Evolutionary conservation across 2,888 invertebrate genomes (phyloP).

Genomic region (Drosophila meridiana): DNA sequence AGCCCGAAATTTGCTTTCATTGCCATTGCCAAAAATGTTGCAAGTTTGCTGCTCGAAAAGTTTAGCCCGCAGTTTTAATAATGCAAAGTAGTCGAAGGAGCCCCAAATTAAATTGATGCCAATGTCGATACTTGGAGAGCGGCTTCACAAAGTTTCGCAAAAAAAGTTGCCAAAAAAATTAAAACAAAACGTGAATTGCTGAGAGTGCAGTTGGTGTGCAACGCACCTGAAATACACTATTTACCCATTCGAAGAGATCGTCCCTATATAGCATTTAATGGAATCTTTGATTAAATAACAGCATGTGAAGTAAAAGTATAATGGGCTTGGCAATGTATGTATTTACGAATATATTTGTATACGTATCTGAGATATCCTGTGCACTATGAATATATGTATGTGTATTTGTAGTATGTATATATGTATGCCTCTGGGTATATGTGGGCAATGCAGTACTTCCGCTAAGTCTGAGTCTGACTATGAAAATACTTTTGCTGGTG

Average conservation of each 20-base stretch:
- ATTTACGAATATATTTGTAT: background rate
- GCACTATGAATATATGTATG: background rate
- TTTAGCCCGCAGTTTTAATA: constrained; percentile 70
- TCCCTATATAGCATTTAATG: background rate
- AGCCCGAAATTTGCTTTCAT: constrained; percentile 41
- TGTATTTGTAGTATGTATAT: background rate
- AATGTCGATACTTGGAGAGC: constrained; percentile 63
- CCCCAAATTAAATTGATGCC: constrained; percentile 67
- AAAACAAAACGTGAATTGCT: constrained; percentile 42
- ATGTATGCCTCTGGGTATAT: background rate
- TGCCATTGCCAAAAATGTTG: constrained; percentile 34
- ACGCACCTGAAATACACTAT: constrained; percentile 37
- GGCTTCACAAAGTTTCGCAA: constrained; percentile 64
- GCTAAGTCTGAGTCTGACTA: constrained; percentile 18
- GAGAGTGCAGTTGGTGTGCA: constrained; percentile 17
- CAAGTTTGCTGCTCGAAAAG: constrained; percentile 57
- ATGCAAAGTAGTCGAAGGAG: constrained; percentile 62
- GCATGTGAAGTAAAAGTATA: background rate
- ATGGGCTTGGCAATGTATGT: background rate
- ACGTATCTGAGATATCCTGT: background rate
- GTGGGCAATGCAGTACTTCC: constrained; percentile 42
- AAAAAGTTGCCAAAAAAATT: constrained; percentile 43
- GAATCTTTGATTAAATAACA: background rate
- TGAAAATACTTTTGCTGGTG: too few species aligned
- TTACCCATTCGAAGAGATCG: background rate